Conservation (phyloP, 92 coral and sea anemone species). For the Pocillopora meandrina region DNA sequence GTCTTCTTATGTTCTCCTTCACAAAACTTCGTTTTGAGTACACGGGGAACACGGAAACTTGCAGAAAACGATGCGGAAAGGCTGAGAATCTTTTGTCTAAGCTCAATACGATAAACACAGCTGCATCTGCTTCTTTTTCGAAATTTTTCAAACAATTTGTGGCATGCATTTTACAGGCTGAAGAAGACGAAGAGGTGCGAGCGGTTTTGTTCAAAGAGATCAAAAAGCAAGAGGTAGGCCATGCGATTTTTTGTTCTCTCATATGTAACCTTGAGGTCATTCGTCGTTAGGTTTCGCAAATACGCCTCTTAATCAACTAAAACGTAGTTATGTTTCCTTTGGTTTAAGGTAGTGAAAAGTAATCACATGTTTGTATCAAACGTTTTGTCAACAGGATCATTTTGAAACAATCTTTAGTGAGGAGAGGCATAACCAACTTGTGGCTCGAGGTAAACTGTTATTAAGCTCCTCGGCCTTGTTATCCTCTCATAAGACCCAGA, state of each 20-base stretch:
- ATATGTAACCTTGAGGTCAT: not conserved
- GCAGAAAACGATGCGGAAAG: too few species aligned
- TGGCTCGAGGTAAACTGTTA: conserved; percentile 66
- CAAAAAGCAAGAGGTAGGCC: conserved; percentile 47
- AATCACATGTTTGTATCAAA: too few species aligned
- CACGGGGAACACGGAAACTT: too few species aligned
- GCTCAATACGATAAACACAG: too few species aligned
- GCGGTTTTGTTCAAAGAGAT: conserved; percentile 37
- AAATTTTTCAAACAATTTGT: too few species aligned
- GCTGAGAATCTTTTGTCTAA: too few species aligned
- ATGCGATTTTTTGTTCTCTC: too few species aligned
- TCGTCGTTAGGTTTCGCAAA: not conserved
- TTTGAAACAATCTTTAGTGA: conserved; percentile 79
- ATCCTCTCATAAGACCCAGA: not conserved
- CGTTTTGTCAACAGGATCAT: conserved; percentile 52
- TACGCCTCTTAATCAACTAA: not conserved
- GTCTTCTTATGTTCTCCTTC: too few species aligned
- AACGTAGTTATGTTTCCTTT: too few species aligned
- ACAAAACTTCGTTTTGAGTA: too few species aligned
- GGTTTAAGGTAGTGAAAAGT: too few species aligned
- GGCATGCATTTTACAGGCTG: conserved; percentile 13
- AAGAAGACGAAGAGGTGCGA: conserved; percentile 42
- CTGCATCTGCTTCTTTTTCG: too few species aligned
- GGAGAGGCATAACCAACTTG: conserved; percentile 78
- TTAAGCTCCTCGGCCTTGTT: not conserved